phyloP scores from a whole-genome alignment of 2,888 invertebrate species.

The Xestia sexstrigata region DNA sequence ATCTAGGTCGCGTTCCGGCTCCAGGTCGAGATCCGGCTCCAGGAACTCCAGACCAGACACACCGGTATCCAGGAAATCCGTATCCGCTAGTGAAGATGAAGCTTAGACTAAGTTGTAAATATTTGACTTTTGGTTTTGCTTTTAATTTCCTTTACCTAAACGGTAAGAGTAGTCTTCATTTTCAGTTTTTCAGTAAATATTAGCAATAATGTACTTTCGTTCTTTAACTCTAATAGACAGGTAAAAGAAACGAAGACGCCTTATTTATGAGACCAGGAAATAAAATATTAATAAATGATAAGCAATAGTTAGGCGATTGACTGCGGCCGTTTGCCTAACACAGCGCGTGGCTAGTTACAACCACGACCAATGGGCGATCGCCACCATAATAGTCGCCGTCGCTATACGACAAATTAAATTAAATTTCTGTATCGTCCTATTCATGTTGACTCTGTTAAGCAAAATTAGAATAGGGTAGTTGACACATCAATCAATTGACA shows the following conservation, averaged over 20 bases:
- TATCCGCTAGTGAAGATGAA: conserved; percentile 91
- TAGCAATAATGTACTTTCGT: conserved; percentile 25
- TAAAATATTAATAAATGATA: background rate
- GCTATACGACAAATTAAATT: background rate
- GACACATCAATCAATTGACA: too few species aligned
- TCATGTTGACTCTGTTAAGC: background rate
- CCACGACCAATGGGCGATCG: background rate
- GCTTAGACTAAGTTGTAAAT: conserved; percentile 74
- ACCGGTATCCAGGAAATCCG: conserved; percentile 91
- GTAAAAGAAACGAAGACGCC: background rate
- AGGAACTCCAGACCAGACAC: conserved; percentile 88
- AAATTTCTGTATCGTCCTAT: too few species aligned
- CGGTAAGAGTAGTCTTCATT: conserved; percentile 47
- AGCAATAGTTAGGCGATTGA: background rate
- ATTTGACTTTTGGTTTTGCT: conserved; percentile 52
- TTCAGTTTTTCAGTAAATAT: conserved; percentile 26
- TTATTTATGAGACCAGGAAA: background rate
- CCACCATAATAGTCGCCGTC: background rate
- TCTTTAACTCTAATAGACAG: conserved; percentile 11
- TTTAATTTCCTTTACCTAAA: conserved; percentile 53
- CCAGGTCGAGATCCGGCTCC: conserved; percentile 84
- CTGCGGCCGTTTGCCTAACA: background rate
- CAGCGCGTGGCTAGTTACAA: background rate
- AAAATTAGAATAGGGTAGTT: too few species aligned
- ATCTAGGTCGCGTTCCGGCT: conserved; percentile 84